Evolutionary conservation across 2,113 vertebrate species (phyloP), one percentile per base, ranked within the genome.

Genomic region (Pitta sordida): DNA sequence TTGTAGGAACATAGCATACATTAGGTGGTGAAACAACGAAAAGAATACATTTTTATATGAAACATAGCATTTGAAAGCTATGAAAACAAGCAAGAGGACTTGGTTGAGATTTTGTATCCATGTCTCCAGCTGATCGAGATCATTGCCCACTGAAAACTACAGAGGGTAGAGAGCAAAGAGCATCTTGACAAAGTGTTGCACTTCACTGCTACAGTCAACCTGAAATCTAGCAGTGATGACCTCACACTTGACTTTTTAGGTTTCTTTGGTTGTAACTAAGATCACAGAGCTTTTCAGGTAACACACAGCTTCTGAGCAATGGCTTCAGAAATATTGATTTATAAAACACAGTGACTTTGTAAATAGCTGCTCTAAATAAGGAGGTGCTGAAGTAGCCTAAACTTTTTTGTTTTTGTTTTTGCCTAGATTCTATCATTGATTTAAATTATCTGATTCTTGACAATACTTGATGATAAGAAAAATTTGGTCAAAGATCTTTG

Each of bases 61-160:
- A 82, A 75, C 15, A 5, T 43, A 81, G 23, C 24, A 69, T 79
- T 68, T 82, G 41, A 76, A 91, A 91, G 6, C n/a, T n/a, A n/a
- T n/a, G n/a, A n/a, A n/a, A n/a, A n/a, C n/a, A n/a, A n/a, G n/a
- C n/a, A n/a, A n/a, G n/a, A n/a, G n/a, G n/a, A n/a, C 19, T 80
- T 37, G 29, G 7, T 58, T 65, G 83, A 79, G 46, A 37, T 74
- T 65, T 83, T 44, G 23, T 62, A 46, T 83, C 64, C 34, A 37
- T 51, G 13, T 68, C 41, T 88, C 64, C 55, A 77, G 59, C 71
- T 92, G 83, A 65, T 29, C 63, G 23, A 68, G 39, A 43, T 71
- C 86, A 84, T 39, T 92, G 39, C 48, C 77, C 69, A 34, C 37
- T 89, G 78, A 24, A 43, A 94, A 49, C 60, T 87, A 39, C 81